Evolutionary conservation across 1,140 invertebrate species (phyloP).

Genomic region (Zaprionus inermis): DNA sequence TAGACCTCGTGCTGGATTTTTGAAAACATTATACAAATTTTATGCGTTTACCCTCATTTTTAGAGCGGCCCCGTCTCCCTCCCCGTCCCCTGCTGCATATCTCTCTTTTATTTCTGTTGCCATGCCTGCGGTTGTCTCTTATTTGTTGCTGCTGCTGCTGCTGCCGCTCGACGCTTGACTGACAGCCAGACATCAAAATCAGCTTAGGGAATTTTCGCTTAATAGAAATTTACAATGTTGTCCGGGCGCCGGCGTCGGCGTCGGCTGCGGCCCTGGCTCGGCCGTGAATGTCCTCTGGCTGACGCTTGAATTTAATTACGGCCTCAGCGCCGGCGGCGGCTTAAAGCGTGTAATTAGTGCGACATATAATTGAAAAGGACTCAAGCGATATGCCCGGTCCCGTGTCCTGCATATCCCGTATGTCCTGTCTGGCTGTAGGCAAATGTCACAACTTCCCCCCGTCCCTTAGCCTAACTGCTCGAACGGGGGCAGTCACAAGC

Average conservation of each 20-base stretch:
- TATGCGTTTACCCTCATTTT: constrained; percentile 32
- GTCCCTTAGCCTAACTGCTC: too few relatives aligned
- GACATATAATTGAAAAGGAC: constrained; percentile 72
- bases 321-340: constrained; percentile 53
- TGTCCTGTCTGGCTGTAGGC: constrained; percentile 29
- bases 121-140: constrained; percentile 49
- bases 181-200: constrained; percentile 69
- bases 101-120: constrained; percentile 39
- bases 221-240: constrained; percentile 70
- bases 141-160: constrained; percentile 22
- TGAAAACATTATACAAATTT: constrained; percentile 57
- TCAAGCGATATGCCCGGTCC: constrained; percentile 56
- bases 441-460: constrained; percentile 33
- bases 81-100: background rate
- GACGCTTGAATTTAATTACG: constrained; percentile 65
- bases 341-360: constrained; percentile 72
- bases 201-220: constrained; percentile 69
- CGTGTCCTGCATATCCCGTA: constrained; percentile 27
- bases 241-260: too few relatives aligned
- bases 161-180: constrained; percentile 45
- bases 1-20: constrained; percentile 40
- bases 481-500: background rate
- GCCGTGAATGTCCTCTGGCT: constrained; percentile 36
- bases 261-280: background rate
- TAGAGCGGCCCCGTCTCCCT: background rate